Conservation (phyloP, 2,888 invertebrate species). For the Synanthedon myopaeformis region DNA sequence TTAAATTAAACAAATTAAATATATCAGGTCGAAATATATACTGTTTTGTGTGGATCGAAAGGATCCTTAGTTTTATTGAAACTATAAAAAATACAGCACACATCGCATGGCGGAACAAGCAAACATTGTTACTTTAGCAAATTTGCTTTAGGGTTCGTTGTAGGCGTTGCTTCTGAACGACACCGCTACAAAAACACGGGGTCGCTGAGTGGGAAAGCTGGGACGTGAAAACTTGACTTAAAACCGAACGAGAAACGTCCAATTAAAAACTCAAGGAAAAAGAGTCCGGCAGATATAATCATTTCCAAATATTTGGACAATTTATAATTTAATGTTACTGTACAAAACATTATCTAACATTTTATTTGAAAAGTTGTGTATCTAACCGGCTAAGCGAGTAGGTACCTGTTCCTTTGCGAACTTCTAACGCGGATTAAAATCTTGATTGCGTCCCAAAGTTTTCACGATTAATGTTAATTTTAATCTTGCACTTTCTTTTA, state of each 20-base stretch:
- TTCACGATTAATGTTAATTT: constrained; percentile 45
- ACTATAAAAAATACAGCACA: neutral
- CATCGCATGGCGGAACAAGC: constrained; percentile 24
- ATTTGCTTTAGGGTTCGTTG: constrained; percentile 31
- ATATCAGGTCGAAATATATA: no score
- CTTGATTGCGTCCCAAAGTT: constrained; percentile 55
- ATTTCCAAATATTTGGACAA: neutral
- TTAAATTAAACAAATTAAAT: no score
- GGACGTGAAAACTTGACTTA: constrained; percentile 23
- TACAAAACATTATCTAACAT: constrained; percentile 29
- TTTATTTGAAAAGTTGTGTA: constrained; percentile 54
- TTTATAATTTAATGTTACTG: neutral
- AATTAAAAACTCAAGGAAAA: constrained; percentile 2
- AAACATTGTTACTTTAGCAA: constrained; percentile 31
- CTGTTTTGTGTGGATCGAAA: no score
- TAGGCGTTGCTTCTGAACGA: constrained; percentile 28
- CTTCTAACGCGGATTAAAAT: constrained; percentile 48
- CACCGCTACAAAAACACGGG: constrained; percentile 36
- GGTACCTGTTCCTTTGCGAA: constrained; percentile 12
- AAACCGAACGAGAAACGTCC: constrained; percentile 13
- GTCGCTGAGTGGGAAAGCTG: constrained; percentile 32
- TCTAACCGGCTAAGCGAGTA: constrained; percentile 19
- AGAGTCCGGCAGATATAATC: neutral
- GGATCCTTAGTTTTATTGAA: neutral
- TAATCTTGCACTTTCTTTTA: constrained; percentile 33